Conservation (phyloP, 2,113 vertebrate genomes). For the Myotis yumanensis region DNA sequence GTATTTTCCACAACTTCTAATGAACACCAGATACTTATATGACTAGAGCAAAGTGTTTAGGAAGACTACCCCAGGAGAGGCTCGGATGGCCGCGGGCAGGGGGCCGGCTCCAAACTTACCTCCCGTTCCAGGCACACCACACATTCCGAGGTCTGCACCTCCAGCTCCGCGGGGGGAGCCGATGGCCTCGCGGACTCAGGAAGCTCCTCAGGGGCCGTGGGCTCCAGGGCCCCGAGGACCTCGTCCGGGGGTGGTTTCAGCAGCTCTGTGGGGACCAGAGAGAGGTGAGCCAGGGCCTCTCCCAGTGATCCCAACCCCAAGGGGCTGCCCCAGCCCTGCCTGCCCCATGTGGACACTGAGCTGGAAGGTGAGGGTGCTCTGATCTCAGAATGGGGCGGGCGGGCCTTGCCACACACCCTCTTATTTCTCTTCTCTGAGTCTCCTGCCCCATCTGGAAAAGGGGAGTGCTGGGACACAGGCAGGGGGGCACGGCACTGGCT, state of each 20-base stretch:
- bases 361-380: too few relatives aligned
- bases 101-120: conserved; percentile 81
- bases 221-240: conserved; percentile 35
- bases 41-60: background rate
- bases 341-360: accelerated
- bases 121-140: conserved; percentile 95
- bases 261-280: conserved; percentile 79
- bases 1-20: background rate
- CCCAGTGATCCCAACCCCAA: background rate
- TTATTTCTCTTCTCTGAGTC: background rate
- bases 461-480: accelerated
- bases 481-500: background rate
- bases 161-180: conserved; percentile 79
- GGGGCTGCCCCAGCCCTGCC: accelerated
- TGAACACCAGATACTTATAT: background rate
- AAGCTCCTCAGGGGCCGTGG: conserved; percentile 70
- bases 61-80: background rate
- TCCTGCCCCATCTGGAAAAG: background rate
- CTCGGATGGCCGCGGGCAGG: accelerated
- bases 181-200: conserved; percentile 72
- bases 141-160: conserved; percentile 87
- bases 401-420: background rate
- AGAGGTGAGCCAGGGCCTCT: conserved; percentile 21
- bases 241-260: conserved; percentile 56
- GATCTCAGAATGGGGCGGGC: accelerated